Conservation (phyloP, 2,797 vertebrate species). For the Parambassis ranga region DNA sequence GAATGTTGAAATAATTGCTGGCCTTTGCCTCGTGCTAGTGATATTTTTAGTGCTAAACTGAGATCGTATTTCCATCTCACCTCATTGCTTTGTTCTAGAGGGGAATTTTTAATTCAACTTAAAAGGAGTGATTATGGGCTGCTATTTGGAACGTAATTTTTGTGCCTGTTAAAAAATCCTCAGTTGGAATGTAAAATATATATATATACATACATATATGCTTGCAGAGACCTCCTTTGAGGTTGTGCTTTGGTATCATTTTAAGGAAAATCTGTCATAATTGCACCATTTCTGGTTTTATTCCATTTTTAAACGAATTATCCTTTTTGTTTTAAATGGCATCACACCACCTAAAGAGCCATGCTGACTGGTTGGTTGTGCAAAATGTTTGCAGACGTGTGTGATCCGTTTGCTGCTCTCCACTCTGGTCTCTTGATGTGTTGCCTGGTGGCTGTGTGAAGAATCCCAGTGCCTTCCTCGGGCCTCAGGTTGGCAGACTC, state of each 20-base stretch:
- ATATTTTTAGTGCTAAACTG: slow-evolving; percentile 21
- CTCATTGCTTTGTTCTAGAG: neutral
- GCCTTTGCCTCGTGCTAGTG: slow-evolving; percentile 7
- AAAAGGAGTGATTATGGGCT: neutral
- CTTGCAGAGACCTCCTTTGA: neutral
- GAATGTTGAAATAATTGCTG: slow-evolving; percentile 18
- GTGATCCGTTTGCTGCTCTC: slow-evolving; percentile 27
- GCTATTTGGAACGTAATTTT: neutral
- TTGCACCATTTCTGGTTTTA: too few relatives aligned
- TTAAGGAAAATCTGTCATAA: neutral
- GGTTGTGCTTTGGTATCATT: too few relatives aligned
- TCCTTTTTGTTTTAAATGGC: neutral
- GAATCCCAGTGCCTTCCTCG: slow-evolving; percentile 24
- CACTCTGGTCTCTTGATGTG: slow-evolving; percentile 21
- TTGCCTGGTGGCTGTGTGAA: slow-evolving; percentile 44
- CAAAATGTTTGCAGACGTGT: slow-evolving; percentile 23
- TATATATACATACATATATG: neutral
- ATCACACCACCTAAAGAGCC: neutral
- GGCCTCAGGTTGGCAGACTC: slow-evolving; percentile 47
- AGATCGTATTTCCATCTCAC: neutral
- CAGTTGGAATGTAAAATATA: neutral
- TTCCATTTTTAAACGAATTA: too few relatives aligned
- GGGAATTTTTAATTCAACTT: neutral
- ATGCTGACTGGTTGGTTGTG: slow-evolving; percentile 7
- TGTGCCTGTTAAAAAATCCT: too few relatives aligned